Evolutionary conservation across 2,113 vertebrate genomes (phyloP), one percentile per base, ranked within the genome.

Genomic region (Balaeniceps rex): DNA sequence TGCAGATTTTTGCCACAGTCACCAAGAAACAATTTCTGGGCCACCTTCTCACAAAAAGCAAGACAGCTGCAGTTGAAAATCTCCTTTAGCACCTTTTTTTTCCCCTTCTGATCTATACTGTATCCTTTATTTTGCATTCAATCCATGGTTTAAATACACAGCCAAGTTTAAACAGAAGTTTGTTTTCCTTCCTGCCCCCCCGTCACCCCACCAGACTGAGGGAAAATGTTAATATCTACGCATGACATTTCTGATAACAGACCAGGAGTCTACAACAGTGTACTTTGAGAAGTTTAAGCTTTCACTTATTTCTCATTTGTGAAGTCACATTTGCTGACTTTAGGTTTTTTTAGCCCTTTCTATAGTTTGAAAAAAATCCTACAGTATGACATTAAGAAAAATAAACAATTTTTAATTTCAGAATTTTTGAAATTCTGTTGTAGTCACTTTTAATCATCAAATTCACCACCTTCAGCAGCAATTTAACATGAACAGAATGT

Each of bases 271-370:
- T 49, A 91, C 89, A 25, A 90, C 63, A 89, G 63, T 70, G 61
- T 63, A 94, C 92, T 94, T 97, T 10, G 8, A 4, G 9, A 21
- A 96, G 81, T 97, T 89, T 88, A 94, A 88, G 88, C 28, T 19
- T 89, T 19, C 34, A 52, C 34, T 97, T 91, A 97, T 94, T 97
- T 96, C 95, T 96, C 96, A 97, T 97, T 97, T 96, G 93, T 96
- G 94, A 97, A 96, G 85, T 95, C 92, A 95, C 54, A 63, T 93
- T 94, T 96, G 75, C 82, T 95, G 77, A 72, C 83, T 94, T 96
- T 33, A 93, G 96, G n/a, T n/a, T 94, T 96, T 93, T 72, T 96
- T 77, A 63, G 70, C 70, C 79, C 58, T 76, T 51, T 89, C 55
- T 51, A 11, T 25, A 28, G 47, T 68, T 54, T 96, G 91, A 96